Evolutionary conservation across 2,888 invertebrate species (phyloP), one percentile per base, ranked within the genome.

Genomic region (Polymixis lichenea): DNA sequence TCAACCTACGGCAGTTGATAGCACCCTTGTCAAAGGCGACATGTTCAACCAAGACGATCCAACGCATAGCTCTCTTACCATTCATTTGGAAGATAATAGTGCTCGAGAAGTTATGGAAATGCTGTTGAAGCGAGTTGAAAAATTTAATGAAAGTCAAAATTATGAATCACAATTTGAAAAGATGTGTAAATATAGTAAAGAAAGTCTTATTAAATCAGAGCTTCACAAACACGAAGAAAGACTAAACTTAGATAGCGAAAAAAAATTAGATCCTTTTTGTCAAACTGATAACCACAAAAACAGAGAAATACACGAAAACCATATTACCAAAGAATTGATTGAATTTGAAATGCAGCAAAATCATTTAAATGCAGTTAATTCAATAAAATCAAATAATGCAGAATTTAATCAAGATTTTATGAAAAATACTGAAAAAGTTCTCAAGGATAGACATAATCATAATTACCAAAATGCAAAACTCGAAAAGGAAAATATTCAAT

Each of bases 401-500:
- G 87, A 88, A 87, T 81, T 88, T 49, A 87, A 80, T 68, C 93
- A 91, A 86, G 93, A 93, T 75, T 86, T 89, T 72, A 74, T 88
- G 53, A 93, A 95, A 69, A 70, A 87, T 75, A 72, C 74, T 77
- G 94, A 95, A 69, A 93, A 92, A 77, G 87, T 91, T 89, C 90
- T 92, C 79, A 94, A 92, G 80, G 94, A 94, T 74, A 92, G 90
- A 83, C 90, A 83, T 74, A 92, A 89, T 85, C 88, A 91, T 78
- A 91, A 87, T 80, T 90, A 91, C 73, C 93, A 92, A 60, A 91
- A 88, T 62, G 91, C 91, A 28, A 93, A 93, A 87, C 82, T 90
- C 74, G 93, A 94, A 89, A 96, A 97, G 88, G 97, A 97, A 87
- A 95, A 97, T 85, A 93, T 96, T 49, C 95, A 97, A 82, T 93